Evolutionary conservation across 2,797 vertebrate species (phyloP).

Genomic region (Hapalemur alaotrensis): DNA sequence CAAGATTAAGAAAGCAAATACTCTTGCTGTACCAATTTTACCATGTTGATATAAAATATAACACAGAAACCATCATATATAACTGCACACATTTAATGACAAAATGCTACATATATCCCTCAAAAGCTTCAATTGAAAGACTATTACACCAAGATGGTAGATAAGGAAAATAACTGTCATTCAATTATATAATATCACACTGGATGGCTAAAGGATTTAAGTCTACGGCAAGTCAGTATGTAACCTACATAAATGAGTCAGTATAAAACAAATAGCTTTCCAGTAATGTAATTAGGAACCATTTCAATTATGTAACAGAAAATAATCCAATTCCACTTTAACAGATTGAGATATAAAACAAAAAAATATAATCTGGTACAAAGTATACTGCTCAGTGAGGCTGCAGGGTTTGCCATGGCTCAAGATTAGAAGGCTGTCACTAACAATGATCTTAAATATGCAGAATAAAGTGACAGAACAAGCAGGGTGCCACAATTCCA

Average conservation of each 20-base stretch:
- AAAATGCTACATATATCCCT: not conserved
- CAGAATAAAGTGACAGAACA: not conserved
- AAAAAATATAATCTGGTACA: not conserved
- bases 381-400: not conserved
- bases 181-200: not conserved
- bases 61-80: not conserved
- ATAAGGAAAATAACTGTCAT: not conserved
- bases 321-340: not conserved
- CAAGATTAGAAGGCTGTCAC: not conserved
- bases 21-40: not conserved
- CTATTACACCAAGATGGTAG: not conserved
- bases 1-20: not conserved
- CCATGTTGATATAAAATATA: not conserved
- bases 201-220: not conserved
- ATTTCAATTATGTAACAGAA: constrained; percentile 19
- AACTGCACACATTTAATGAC: not conserved
- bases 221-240: not conserved
- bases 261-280: not conserved
- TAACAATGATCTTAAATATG: not conserved
- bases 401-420: not conserved
- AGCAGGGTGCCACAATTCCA: not conserved
- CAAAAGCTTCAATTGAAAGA: constrained; percentile 10
- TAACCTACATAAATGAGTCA: not conserved
- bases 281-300: not conserved
- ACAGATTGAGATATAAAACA: not conserved